Conservation (phyloP, 2,113 vertebrate genomes). For the Oryzias melastigma region DNA sequence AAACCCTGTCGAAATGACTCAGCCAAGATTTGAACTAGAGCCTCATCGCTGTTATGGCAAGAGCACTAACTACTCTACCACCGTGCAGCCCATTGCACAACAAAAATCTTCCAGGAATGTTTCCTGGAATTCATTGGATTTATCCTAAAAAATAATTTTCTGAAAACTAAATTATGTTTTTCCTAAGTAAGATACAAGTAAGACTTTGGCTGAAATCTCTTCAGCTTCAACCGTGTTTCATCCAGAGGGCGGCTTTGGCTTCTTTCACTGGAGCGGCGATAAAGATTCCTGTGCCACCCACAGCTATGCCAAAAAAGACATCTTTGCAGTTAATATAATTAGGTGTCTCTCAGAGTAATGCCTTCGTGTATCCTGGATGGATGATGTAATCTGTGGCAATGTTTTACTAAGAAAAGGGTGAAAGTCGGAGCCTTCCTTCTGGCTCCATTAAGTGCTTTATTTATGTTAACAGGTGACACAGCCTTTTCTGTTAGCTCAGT, state of each 20-base stretch:
- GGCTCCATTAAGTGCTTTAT: slow-evolving; percentile 29
- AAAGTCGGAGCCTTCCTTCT: slow-evolving; percentile 30
- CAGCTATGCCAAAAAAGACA: slow-evolving; percentile 49
- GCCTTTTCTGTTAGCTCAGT: slow-evolving; percentile 30
- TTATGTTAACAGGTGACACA: slow-evolving; percentile 37
- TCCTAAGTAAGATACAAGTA: too few species aligned
- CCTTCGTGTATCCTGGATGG: slow-evolving; percentile 19
- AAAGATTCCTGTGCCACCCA: slow-evolving; percentile 35
- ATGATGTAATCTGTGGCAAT: slow-evolving; percentile 65
- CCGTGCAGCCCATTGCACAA: too few species aligned
- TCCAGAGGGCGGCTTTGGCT: slow-evolving; percentile 17
- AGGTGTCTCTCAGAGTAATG: slow-evolving; percentile 65
- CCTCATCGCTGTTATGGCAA: too few species aligned
- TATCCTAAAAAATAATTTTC: too few species aligned
- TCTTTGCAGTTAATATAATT: slow-evolving; percentile 70
- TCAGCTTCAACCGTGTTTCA: neutral
- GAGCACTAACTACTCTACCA: too few species aligned
- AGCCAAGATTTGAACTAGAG: too few species aligned
- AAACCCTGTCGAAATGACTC: too few species aligned
- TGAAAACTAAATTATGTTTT: too few species aligned
- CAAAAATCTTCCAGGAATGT: too few species aligned
- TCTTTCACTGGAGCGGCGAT: slow-evolving; percentile 29
- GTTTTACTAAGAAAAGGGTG: slow-evolving; percentile 50
- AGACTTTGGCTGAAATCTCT: neutral
- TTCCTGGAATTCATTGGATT: too few species aligned